These are phyloP conservation scores for Nomia melanderi DNA, from an alignment of 1,140 invertebrate species.

Conservation along the genomic window DNA sequence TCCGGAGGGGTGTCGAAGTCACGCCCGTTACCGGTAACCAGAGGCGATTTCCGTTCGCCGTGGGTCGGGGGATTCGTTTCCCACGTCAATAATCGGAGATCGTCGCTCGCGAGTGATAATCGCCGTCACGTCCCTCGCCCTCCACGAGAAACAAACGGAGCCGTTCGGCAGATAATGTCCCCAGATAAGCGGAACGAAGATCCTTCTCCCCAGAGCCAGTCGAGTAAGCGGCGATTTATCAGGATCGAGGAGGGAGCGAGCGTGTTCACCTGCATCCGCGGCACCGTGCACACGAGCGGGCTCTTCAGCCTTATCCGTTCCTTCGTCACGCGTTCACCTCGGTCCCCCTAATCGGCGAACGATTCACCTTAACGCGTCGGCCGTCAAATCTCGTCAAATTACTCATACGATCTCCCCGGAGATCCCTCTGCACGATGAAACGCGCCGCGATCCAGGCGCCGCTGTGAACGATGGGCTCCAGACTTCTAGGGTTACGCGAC, in stretches of 20 bases:
- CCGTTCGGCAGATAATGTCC: constrained; percentile 58
- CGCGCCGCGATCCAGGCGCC: too few relatives aligned
- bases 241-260: constrained; percentile 41
- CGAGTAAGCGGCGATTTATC: constrained; percentile 67
- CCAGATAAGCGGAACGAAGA: constrained; percentile 44
- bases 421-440: too few relatives aligned
- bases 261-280: not conserved
- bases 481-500: too few relatives aligned
- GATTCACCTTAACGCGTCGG: constrained; percentile 2
- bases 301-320: not conserved
- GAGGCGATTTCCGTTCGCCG: not conserved
- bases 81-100: constrained; percentile 20
- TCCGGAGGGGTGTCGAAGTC: not conserved
- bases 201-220: constrained; percentile 11
- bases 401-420: too few relatives aligned
- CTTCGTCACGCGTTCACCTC: not conserved
- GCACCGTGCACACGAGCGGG: constrained; percentile 5
- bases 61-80: not conserved
- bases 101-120: constrained; percentile 26
- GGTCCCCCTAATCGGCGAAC: constrained; percentile 13
- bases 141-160: not conserved
- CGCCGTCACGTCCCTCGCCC: not conserved
- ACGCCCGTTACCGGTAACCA: too few relatives aligned
- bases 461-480: too few relatives aligned
- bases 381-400: too few relatives aligned